Percentiles rank a stretch among this genome's conserved stretches.
Evolutionary conservation across 2,797 vertebrate species (phyloP).

Genomic region (Podarcis lilfordi): DNA sequence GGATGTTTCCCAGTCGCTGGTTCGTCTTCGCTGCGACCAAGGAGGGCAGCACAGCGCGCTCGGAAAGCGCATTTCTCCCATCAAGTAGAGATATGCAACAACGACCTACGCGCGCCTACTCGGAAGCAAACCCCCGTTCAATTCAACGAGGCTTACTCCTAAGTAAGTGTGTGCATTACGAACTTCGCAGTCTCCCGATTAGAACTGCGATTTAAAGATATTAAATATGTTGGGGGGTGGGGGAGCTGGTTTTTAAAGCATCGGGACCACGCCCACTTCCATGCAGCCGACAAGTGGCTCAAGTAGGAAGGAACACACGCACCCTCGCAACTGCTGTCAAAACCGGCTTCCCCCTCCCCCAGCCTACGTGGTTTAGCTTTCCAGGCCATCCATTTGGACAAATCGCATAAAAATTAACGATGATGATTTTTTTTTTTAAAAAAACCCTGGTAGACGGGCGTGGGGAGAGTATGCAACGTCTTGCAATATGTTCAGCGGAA

Average conservation of each 20-base stretch:
- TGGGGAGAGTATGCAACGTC: neutral
- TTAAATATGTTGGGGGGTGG: neutral
- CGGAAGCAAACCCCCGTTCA: neutral
- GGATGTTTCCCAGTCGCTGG: neutral
- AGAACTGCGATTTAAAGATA: neutral
- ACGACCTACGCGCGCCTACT: neutral
- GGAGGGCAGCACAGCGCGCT: constrained; percentile 1
- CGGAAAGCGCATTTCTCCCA: neutral
- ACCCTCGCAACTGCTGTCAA: too few relatives aligned
- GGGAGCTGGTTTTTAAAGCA: neutral
- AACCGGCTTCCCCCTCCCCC: neutral
- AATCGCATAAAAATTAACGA: neutral
- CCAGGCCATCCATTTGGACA: neutral
- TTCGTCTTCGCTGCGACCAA: neutral
- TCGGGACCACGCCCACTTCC: neutral
- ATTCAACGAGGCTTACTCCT: neutral
- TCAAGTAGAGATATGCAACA: neutral
- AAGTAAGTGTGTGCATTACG: too few relatives aligned
- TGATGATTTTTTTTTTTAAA: too few relatives aligned
- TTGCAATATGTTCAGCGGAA: neutral
- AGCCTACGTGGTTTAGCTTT: neutral
- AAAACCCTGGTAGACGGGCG: neutral
- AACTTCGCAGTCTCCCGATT: neutral
- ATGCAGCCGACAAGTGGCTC: neutral
- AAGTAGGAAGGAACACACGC: neutral